These are phyloP conservation scores for Orbicella faveolata DNA, from an alignment of 64 coral and sea anemone genomes.

Conservation along the genomic window DNA sequence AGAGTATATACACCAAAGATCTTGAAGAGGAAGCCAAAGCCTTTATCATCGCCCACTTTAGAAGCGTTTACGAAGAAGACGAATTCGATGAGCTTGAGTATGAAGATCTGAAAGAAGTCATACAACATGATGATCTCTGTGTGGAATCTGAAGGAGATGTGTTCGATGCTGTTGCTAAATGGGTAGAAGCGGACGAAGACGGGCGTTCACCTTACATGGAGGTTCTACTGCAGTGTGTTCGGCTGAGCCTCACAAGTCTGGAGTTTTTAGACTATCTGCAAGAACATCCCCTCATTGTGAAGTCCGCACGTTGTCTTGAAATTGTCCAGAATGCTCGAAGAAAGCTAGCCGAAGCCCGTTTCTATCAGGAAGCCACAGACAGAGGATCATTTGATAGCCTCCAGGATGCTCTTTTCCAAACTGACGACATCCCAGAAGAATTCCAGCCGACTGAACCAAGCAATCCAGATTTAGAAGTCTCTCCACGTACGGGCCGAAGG, in stretches of 20 bases:
- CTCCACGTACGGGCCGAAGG: background rate
- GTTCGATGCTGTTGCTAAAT: constrained; percentile 36
- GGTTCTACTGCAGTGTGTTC: constrained; percentile 22
- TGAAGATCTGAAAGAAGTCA: constrained; percentile 27
- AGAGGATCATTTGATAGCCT: background rate
- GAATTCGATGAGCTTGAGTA: constrained; percentile 28
- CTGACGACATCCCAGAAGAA: background rate
- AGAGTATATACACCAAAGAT: background rate
- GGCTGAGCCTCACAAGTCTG: constrained; percentile 14
- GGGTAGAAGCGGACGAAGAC: constrained; percentile 25
- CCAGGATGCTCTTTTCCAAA: background rate
- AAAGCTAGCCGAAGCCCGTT: background rate
- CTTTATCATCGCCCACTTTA: constrained; percentile 9
- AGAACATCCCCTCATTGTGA: constrained; percentile 9
- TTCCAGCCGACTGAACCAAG: background rate
- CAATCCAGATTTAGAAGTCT: background rate
- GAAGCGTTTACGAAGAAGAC: constrained; percentile 7
- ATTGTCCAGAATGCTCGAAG: background rate
- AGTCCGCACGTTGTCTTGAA: background rate
- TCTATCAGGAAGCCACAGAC: background rate
- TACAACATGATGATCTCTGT: constrained; percentile 7
- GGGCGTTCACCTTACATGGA: background rate
- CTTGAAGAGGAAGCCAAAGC: constrained; percentile 39
- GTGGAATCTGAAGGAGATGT: constrained; percentile 48
- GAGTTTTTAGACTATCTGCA: background rate